These are phyloP conservation scores for Heterotilapia buettikoferi DNA, from an alignment of 2,113 vertebrate species.

Conservation along the genomic window DNA sequence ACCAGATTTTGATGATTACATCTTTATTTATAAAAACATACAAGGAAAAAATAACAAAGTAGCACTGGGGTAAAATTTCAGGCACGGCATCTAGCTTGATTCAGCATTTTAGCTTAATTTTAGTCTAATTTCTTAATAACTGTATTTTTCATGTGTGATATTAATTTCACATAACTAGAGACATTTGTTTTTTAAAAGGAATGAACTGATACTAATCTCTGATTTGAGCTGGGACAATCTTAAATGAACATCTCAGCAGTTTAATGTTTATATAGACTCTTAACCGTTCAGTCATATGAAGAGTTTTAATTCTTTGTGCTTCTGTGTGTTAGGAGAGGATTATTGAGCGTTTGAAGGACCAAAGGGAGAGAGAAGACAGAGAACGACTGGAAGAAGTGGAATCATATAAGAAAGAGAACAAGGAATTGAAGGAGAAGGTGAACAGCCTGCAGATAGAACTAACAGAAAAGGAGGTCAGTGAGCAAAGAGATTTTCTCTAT, in stretches of 20 bases:
- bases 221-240: not conserved
- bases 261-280: not conserved
- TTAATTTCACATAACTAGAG: not conserved
- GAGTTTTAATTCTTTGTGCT: not conserved
- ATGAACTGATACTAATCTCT: not conserved
- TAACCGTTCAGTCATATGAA: not conserved
- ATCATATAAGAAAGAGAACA: constrained; percentile 96
- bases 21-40: not conserved
- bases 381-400: constrained; percentile 95
- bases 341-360: constrained; percentile 97
- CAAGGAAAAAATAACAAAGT: not conserved
- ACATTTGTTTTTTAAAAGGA: not conserved
- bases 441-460: constrained; percentile 93
- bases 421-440: constrained; percentile 95
- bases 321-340: constrained; percentile 84
- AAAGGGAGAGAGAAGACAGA: constrained; percentile 93
- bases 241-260: not conserved
- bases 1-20: not conserved
- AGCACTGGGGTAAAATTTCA: not conserved
- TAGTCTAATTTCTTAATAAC: not conserved
- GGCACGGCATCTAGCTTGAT: not conserved
- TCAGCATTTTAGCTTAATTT: not conserved
- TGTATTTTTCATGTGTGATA: not conserved
- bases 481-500: not conserved
- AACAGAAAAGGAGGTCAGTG: constrained; percentile 94